Percentiles rank a stretch among this genome's conserved stretches.
phyloP scores from a whole-genome alignment of 2,113 vertebrate genomes.

The Dipodomys ordii region DNA sequence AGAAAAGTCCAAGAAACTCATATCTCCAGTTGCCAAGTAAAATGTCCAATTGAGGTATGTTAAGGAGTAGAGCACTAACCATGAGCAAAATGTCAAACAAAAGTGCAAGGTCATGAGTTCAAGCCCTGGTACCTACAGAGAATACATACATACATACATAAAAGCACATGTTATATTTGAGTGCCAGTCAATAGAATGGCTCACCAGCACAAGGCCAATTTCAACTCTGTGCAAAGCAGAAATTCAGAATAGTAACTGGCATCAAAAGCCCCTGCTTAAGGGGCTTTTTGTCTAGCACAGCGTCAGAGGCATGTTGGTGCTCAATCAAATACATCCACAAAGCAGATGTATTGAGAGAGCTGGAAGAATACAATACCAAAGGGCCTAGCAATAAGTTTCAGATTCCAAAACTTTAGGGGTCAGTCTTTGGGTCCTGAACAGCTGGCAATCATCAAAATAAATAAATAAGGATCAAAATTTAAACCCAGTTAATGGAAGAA shows the following conservation, averaged over 20 bases:
- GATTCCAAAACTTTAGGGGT: neutral
- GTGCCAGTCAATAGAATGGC: neutral
- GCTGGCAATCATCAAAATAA: conserved; percentile 13
- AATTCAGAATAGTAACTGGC: neutral
- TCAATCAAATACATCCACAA: neutral
- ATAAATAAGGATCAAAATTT: neutral
- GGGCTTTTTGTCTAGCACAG: neutral
- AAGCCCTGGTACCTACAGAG: neutral
- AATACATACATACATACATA: neutral
- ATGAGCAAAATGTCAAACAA: too few species aligned
- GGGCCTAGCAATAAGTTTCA: neutral
- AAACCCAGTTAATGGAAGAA: conserved; percentile 30
- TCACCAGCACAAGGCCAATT: neutral
- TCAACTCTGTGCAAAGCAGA: conserved; percentile 1
- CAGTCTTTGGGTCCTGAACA: neutral
- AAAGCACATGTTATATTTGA: neutral
- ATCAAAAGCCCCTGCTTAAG: neutral
- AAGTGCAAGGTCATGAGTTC: neutral
- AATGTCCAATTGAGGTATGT: too few species aligned
- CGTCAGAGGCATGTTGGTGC: neutral
- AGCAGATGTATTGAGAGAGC: neutral
- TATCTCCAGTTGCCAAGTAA: too few species aligned
- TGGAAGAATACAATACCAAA: neutral
- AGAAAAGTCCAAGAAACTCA: too few species aligned
- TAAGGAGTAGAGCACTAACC: too few species aligned